A percentile compares a stretch with the other conserved stretches of the same genome.
Conservation (phyloP, 2,113 vertebrate genomes). For the Equus quagga region DNA sequence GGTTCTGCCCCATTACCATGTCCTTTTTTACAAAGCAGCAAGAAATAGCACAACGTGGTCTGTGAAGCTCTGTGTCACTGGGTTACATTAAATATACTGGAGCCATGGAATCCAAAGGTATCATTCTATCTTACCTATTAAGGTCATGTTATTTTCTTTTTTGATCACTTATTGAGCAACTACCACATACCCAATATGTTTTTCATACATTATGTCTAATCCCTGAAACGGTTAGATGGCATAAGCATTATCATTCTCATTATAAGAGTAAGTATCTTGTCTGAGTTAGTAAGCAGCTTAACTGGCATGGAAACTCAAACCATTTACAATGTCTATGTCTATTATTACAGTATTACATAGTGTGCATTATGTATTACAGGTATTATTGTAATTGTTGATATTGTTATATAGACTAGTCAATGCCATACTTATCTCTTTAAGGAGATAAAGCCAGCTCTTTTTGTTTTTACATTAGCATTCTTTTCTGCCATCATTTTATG, state of each 20-base stretch:
- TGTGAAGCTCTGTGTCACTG: neutral
- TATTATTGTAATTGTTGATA: neutral
- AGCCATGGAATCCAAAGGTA: neutral
- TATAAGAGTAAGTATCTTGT: neutral
- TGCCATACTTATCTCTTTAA: neutral
- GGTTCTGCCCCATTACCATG: neutral
- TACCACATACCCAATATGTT: neutral
- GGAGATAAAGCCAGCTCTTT: neutral
- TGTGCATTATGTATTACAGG: neutral
- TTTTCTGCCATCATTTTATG: conserved; percentile 23
- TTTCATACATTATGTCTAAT: conserved; percentile 7
- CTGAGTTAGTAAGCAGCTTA: neutral
- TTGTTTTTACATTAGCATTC: neutral
- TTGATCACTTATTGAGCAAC: neutral
- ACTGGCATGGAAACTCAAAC: neutral
- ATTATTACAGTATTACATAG: neutral
- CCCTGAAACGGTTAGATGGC: neutral
- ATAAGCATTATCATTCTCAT: neutral
- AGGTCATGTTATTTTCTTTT: neutral
- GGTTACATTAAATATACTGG: neutral
- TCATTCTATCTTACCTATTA: neutral
- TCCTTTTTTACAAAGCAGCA: neutral
- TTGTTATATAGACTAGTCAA: neutral
- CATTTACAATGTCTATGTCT: neutral
- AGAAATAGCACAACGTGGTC: neutral